A percentile compares a stretch with the other conserved stretches of the same genome.
Conservation (phyloP, 2,797 vertebrate species). For the Cygnus olor region DNA sequence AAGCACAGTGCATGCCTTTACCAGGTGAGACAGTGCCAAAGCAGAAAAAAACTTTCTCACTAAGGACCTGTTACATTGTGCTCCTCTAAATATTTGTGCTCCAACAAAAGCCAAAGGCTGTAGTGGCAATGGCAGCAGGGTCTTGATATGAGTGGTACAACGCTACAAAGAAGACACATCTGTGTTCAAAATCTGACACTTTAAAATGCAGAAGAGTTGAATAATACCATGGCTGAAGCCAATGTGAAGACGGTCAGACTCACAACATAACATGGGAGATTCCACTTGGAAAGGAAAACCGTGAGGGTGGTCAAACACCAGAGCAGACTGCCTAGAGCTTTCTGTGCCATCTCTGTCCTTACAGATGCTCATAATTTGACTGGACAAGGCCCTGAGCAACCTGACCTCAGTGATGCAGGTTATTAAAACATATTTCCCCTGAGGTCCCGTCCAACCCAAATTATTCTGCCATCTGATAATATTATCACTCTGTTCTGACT, state of each 20-base stretch:
- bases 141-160: not conserved
- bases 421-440: no score
- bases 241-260: not conserved
- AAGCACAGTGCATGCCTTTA: not conserved
- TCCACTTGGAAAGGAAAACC: not conserved
- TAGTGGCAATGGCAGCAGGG: not conserved
- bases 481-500: not conserved
- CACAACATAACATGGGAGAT: not conserved
- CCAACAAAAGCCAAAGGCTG: not conserved
- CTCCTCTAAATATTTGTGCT: not conserved
- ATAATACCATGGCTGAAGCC: accelerated
- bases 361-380: not conserved
- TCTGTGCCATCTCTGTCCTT: not conserved
- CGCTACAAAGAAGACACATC: not conserved
- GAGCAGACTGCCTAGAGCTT: not conserved
- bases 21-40: not conserved
- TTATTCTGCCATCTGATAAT: not conserved
- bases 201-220: not conserved
- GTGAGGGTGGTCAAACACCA: not conserved
- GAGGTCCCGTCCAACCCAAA: not conserved
- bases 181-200: not conserved
- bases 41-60: not conserved
- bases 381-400: not conserved
- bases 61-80: not conserved
- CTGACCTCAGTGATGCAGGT: not conserved